phyloP scores from a whole-genome alignment of 2,113 vertebrate species.

The Blennius ocellaris region DNA sequence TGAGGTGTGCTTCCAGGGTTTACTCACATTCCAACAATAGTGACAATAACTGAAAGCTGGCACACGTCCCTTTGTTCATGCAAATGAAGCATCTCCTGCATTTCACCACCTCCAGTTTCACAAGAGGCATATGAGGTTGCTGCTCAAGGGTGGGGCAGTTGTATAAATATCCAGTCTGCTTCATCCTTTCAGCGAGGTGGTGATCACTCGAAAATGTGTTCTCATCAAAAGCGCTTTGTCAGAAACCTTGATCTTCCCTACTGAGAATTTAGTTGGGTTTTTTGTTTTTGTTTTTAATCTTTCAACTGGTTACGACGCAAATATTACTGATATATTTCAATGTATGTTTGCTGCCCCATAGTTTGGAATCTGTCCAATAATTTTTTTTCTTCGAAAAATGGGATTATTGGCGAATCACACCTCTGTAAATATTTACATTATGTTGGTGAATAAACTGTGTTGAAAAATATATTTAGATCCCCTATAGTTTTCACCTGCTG shows the following conservation, averaged over 20 bases:
- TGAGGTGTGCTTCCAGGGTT: too few species aligned
- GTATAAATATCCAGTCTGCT: neutral
- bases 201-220: constrained; percentile 2
- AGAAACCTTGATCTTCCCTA: neutral
- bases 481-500: neutral
- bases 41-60: neutral
- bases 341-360: constrained; percentile 1
- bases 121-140: neutral
- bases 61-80: constrained; percentile 3
- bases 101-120: neutral
- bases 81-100: neutral
- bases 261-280: constrained; percentile 1
- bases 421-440: neutral
- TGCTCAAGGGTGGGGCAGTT: neutral
- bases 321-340: neutral
- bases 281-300: neutral
- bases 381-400: neutral
- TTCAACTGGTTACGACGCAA: neutral
- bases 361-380: neutral
- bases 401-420: neutral
- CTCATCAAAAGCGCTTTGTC: neutral
- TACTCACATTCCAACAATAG: neutral
- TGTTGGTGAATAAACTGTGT: neutral
- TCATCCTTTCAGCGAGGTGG: neutral
- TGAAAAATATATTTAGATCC: constrained; percentile 17